Percentiles rank a stretch among this genome's conserved stretches.
Evolutionary conservation across 2,797 vertebrate genomes (phyloP).

Genomic region (Lemur catta): DNA sequence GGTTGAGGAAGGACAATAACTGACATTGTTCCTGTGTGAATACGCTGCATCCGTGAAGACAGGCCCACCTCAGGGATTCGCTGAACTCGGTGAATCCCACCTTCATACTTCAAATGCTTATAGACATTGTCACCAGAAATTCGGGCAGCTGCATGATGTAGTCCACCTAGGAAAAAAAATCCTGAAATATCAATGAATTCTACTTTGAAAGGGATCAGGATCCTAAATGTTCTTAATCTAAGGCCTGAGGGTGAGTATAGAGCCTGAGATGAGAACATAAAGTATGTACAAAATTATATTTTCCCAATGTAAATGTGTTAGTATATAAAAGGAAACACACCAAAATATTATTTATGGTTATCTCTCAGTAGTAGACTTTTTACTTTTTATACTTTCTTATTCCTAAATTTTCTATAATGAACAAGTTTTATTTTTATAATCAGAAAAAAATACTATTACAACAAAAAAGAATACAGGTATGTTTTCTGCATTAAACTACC

Average conservation of each 20-base stretch:
- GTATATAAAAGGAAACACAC: not conserved
- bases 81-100: slow-evolving; percentile 95
- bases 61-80: slow-evolving; percentile 94
- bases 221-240: not conserved
- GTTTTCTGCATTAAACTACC: not conserved
- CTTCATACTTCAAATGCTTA: slow-evolving; percentile 92
- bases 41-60: slow-evolving; percentile 96
- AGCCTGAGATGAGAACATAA: not conserved
- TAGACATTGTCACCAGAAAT: slow-evolving; percentile 91
- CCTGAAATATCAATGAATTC: not conserved
- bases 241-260: not conserved
- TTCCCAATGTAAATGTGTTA: not conserved
- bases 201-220: not conserved
- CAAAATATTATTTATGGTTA: not conserved
- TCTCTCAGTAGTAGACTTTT: not conserved
- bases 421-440: slow-evolving; percentile 1
- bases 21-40: slow-evolving; percentile 97
- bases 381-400: not conserved
- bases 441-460: not conserved
- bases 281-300: not conserved
- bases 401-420: slow-evolving; percentile 24
- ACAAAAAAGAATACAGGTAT: not conserved
- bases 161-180: slow-evolving; percentile 86
- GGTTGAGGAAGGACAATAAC: slow-evolving; percentile 94
- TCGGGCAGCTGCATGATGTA: slow-evolving; percentile 93